Percentiles rank a stretch among this genome's conserved stretches.
Evolutionary conservation across 2,797 vertebrate species (phyloP).

Genomic region (Pipistrellus pygmaeus): DNA sequence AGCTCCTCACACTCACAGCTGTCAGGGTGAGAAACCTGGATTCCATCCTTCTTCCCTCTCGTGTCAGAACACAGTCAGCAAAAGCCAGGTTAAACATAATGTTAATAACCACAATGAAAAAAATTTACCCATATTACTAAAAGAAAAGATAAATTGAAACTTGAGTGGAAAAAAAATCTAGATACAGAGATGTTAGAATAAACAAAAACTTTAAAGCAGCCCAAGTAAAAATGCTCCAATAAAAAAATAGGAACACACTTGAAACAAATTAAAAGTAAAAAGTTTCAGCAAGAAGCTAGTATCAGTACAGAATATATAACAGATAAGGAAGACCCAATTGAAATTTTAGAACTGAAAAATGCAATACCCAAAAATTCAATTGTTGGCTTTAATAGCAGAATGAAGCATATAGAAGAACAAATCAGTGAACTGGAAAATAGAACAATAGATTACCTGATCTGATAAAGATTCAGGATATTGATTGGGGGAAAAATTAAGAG

Average conservation of each 20-base stretch:
- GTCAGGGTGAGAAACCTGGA: not conserved
- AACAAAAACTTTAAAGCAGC: not conserved
- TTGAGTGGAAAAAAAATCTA: not conserved
- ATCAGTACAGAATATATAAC: not conserved
- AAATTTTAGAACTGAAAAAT: constrained; percentile 1
- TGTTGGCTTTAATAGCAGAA: not conserved
- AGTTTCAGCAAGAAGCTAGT: not conserved
- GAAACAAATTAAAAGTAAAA: not conserved
- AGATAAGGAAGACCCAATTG: not conserved
- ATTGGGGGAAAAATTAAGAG: not conserved
- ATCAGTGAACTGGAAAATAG: not conserved
- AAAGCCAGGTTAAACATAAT: not conserved
- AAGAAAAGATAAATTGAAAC: not conserved
- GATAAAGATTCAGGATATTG: not conserved
- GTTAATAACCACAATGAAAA: not conserved
- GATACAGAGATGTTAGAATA: not conserved
- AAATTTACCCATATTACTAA: not conserved
- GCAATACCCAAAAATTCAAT: not conserved
- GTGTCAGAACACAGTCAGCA: not conserved
- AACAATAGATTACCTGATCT: not conserved
- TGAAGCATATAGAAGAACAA: not conserved
- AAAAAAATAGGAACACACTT: not conserved
- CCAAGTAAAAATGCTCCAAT: not conserved
- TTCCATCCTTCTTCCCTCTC: not conserved
- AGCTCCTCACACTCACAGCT: not conserved